Evolutionary conservation across 2,113 vertebrate genomes (phyloP).

Genomic region (Cacatua alba): DNA sequence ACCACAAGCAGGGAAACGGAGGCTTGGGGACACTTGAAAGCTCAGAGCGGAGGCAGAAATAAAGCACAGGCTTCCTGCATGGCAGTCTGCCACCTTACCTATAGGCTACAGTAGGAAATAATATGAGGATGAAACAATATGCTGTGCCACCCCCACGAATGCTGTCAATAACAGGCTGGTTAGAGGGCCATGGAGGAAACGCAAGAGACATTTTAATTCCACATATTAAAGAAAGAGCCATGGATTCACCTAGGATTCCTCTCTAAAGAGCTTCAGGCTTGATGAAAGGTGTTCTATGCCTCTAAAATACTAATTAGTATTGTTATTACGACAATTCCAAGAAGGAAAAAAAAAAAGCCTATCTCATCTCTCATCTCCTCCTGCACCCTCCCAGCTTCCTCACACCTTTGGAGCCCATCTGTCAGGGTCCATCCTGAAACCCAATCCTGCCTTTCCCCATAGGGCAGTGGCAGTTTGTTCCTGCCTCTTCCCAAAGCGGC

Average conservation of each 20-base stretch:
- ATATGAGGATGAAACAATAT: neutral
- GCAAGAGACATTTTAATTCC: neutral
- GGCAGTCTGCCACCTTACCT: neutral
- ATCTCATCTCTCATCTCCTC: neutral
- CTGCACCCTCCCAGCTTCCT: neutral
- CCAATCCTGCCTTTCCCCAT: conserved; percentile 15
- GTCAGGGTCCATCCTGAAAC: conserved; percentile 38
- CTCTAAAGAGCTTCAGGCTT: neutral
- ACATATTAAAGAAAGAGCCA: neutral
- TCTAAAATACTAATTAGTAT: conserved; percentile 28
- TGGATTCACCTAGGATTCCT: neutral
- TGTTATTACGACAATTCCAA: neutral
- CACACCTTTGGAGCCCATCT: conserved; percentile 55
- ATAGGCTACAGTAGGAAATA: neutral
- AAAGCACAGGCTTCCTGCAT: neutral
- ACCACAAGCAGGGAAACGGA: neutral
- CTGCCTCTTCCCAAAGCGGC: neutral
- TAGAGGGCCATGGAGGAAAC: neutral
- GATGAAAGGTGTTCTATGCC: neutral
- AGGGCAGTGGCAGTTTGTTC: conserved; percentile 28
- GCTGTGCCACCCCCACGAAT: neutral
- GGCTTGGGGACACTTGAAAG: neutral
- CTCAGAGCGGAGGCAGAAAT: neutral
- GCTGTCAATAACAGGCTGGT: neutral
- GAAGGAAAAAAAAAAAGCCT: neutral